Evolutionary conservation across 2,113 vertebrate species (phyloP).

Genomic region (Turnix velox): DNA sequence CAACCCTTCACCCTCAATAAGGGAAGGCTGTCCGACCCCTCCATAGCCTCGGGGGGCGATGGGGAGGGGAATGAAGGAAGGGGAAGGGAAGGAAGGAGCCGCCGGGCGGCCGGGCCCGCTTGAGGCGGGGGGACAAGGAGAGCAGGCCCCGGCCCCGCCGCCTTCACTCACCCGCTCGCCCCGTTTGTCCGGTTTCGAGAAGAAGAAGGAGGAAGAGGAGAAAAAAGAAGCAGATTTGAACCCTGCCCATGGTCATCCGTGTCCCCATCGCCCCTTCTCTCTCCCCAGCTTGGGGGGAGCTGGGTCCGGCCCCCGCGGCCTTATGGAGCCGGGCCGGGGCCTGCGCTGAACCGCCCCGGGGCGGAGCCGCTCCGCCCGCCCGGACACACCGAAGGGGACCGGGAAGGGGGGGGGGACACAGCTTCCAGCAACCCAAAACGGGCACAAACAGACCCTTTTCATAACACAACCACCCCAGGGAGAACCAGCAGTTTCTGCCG

Average conservation of each 20-base stretch:
- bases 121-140: too few relatives aligned
- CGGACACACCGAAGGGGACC: not conserved
- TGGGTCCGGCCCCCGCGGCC: not conserved
- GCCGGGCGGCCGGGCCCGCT: not conserved
- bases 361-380: not conserved
- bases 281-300: not conserved
- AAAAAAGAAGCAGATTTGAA: not conserved
- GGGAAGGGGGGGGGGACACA: not conserved
- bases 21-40: not conserved
- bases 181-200: not conserved
- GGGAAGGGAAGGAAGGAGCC: not conserved
- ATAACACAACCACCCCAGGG: too few relatives aligned
- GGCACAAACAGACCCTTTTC: not conserved
- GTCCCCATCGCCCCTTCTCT: not conserved
- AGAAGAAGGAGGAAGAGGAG: not conserved
- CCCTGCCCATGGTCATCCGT: not conserved
- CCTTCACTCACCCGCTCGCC: conserved; percentile 27
- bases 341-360: not conserved
- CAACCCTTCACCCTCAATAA: too few relatives aligned
- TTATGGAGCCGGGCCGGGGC: not conserved
- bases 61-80: too few relatives aligned
- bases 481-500: too few relatives aligned
- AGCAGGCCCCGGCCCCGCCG: not conserved
- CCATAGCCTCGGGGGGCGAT: too few relatives aligned
- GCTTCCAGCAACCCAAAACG: too few relatives aligned